Evolutionary conservation across 2,888 invertebrate genomes (phyloP), one percentile per base, ranked within the genome.

Genomic region (Tineola bisselliella): DNA sequence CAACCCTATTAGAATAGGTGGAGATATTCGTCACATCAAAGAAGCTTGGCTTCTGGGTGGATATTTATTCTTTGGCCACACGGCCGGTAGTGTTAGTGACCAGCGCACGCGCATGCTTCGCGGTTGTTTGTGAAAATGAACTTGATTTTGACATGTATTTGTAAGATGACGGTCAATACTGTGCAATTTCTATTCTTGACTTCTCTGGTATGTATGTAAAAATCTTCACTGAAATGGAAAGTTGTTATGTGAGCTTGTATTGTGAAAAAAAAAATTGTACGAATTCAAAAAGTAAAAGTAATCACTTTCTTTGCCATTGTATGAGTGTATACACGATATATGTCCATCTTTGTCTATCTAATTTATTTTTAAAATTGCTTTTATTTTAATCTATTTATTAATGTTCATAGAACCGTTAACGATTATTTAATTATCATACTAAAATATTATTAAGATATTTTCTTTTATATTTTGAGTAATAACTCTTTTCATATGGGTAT

Each of bases 131-230:
- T 13, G 48, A 61, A 18, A 15, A 52, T 61, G 48, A 38, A 31
- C 12, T 38, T 33, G 38, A 17, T 17, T 25, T 61, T 48, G 54
- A 48, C 38, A 62, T 56, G 59, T 61, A 52, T n/a, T 13, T 54
- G 19, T 12, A 57, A 19, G 63, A 81, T 80, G 83, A 74, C 71
- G 65, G 13, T 44, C 54, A 72, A 76, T 75, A 72, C 69, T 70
- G 66, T 74, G 63, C 65, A 69, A 63, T 73, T 69, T 63, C 64
- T 76, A 63, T 64, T 79, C 65, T 74, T 69, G 70, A 69, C 77
- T 65, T 69, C 68, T 63, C 65, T 77, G 70, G 83, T 83, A 64
- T 76, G 79, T 77, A 12, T 25, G 48, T 48, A 48, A 15, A 38
- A 38, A 17, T 25, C 17, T 54, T 25, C 25, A 12, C 25, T 18